phyloP scores from a whole-genome alignment of 2,888 invertebrate genomes.

The Lottia scabra region DNA sequence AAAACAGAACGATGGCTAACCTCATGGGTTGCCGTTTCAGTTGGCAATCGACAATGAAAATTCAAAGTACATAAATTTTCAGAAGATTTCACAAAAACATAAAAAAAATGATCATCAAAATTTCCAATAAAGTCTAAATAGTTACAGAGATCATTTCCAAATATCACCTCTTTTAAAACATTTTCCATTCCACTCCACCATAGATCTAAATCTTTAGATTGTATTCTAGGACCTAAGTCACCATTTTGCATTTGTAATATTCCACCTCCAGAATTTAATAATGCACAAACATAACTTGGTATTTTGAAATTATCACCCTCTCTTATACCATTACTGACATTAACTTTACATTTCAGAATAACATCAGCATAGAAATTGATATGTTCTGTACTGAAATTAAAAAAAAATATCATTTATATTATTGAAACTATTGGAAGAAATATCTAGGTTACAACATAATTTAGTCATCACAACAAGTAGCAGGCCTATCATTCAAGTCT shows the following conservation, averaged over 20 bases:
- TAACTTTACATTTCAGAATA: slow-evolving; percentile 45
- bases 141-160: slow-evolving; percentile 55
- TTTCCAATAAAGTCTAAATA: slow-evolving; percentile 57
- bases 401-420: neutral
- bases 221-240: slow-evolving; percentile 33
- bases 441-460: no score
- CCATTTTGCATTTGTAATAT: slow-evolving; percentile 51
- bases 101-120: slow-evolving; percentile 50
- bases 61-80: slow-evolving; percentile 53
- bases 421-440: no score
- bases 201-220: slow-evolving; percentile 51
- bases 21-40: slow-evolving; percentile 57
- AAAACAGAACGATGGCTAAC: slow-evolving; percentile 52
- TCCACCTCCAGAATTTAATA: slow-evolving; percentile 56
- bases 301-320: slow-evolving; percentile 44
- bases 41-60: slow-evolving; percentile 52
- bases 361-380: slow-evolving; percentile 46
- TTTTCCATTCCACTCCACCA: slow-evolving; percentile 61
- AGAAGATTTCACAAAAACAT: slow-evolving; percentile 55
- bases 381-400: slow-evolving; percentile 38
- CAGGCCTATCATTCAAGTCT: no score
- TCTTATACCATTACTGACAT: slow-evolving; percentile 43
- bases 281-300: slow-evolving; percentile 49
- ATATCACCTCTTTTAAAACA: slow-evolving; percentile 48
- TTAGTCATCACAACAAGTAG: no score